Base-by-base conservation (phyloP, 2,888 invertebrate species). In the Leptinotarsa tumamoca region DNA sequence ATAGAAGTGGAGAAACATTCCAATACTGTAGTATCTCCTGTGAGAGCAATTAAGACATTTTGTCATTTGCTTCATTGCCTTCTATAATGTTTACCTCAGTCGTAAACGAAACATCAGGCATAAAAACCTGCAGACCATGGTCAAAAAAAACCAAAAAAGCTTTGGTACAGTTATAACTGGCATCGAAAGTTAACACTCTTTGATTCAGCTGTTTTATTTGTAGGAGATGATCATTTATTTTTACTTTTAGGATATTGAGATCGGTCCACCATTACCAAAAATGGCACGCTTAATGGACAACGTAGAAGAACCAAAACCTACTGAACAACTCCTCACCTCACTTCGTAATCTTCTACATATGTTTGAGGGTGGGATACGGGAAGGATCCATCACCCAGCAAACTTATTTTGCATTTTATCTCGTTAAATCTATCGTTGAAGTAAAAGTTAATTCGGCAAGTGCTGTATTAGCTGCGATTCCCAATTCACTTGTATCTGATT, bases 341-440 rank as follows among this genome's bases (percentile, higher is more conserved):
- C 88, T 95, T 27, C 92, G 93, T 76, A 91, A 92, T 77, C 88
- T 95, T n/a, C 94, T 94, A 82, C 91, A 91, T 75, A 92, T 93
- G 50, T 95, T 95, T 83, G 91, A 93, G 49, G 82, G 85, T 5
- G 86, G 86, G 4, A 84, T 88, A 75, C 87, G 87, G 83, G 93
- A 94, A 73, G 95, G 95, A n/a, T 93, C 94, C 82, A 91, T 96
- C 0, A 95, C 95, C 0, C 95, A 95, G 70, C 95, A 95, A 86
- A 95, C 95, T 0, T 93, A 95, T 85, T 96, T 96, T 85, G 94
- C 95, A 73, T 92, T 95, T 82, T 93, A 95, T 84, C 94, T 96
- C 84, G 89, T 96, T 52, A 91, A 93, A 69, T 90, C 93, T 78
- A 90, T 95, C 67, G 95, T 96, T 1, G 93, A 94, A 87, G 95